Conservation (phyloP, 1,140 invertebrate species). For the Psix sp. region DNA sequence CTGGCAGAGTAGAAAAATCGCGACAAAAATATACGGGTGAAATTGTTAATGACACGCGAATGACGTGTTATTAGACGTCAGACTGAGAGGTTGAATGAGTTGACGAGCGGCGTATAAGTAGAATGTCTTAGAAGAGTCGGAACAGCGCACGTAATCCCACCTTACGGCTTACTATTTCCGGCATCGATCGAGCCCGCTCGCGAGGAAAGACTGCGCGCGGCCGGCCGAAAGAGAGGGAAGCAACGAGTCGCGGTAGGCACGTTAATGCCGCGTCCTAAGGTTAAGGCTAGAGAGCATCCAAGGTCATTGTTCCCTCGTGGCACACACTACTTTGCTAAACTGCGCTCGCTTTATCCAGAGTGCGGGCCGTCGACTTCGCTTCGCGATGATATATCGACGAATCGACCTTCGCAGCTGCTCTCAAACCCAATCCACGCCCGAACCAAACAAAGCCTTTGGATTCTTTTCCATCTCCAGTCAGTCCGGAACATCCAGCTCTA, state of each 20-base stretch:
- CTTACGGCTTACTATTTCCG: conserved; percentile 53
- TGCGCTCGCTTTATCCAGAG: conserved; percentile 37
- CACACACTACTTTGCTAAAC: conserved; percentile 54
- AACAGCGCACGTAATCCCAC: conserved; percentile 47
- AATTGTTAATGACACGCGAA: too few relatives aligned
- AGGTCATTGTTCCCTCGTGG: conserved; percentile 59
- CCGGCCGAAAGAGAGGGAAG: conserved; percentile 10
- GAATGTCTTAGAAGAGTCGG: conserved; percentile 43
- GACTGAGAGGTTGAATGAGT: conserved; percentile 5
- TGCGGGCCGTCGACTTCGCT: conserved; percentile 37
- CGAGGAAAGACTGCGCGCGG: conserved; percentile 30
- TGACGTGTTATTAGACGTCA: not conserved
- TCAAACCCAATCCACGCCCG: not conserved
- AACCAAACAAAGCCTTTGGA: conserved; percentile 1
- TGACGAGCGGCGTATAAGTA: conserved; percentile 9
- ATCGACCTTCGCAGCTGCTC: conserved; percentile 27
- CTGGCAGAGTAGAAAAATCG: too few relatives aligned
- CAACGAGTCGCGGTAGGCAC: conserved; percentile 39
- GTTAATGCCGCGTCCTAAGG: conserved; percentile 54
- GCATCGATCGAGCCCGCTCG: conserved; percentile 62
- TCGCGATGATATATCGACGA: conserved; percentile 44
- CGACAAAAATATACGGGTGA: too few relatives aligned
- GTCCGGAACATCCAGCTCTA: not conserved
- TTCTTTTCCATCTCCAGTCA: conserved; percentile 13
- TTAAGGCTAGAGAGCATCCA: conserved; percentile 57